Evolutionary conservation across 2,797 vertebrate genomes (phyloP).

Genomic region (Labroides dimidiatus): DNA sequence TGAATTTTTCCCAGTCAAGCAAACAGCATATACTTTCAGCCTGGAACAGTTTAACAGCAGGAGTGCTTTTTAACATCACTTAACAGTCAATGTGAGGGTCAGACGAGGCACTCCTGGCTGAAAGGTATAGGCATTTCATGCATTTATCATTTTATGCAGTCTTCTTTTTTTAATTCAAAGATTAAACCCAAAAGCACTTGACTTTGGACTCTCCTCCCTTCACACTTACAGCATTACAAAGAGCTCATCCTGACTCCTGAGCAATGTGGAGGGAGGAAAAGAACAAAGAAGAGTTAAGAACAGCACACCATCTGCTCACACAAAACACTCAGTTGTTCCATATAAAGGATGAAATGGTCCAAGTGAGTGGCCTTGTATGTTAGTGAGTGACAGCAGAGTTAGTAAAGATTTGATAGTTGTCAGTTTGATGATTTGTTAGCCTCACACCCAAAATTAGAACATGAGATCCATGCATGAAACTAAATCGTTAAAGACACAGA

Average conservation of each 20-base stretch:
- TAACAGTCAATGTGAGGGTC: constrained; percentile 5
- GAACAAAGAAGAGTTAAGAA: constrained; percentile 56
- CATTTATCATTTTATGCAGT: constrained; percentile 3
- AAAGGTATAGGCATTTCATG: constrained; percentile 37
- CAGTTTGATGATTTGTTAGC: constrained; percentile 27
- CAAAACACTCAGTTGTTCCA: constrained; percentile 11
- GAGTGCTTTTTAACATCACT: constrained; percentile 36
- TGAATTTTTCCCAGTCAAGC: constrained; percentile 6
- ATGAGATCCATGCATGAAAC: constrained; percentile 51
- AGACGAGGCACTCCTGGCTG: constrained; percentile 21
- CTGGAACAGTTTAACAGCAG: constrained; percentile 31
- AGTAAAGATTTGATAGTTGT: constrained; percentile 10
- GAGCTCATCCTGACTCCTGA: constrained; percentile 79
- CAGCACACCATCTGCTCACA: constrained; percentile 13
- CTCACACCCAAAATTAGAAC: constrained; percentile 33
- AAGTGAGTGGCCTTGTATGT: constrained; percentile 12
- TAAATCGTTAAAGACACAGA: constrained; percentile 5
- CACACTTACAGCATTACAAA: constrained; percentile 82
- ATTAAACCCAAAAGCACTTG: constrained; percentile 27
- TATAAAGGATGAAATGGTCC: constrained; percentile 13
- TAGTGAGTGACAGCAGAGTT: constrained; percentile 43
- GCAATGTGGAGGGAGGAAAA: constrained; percentile 43
- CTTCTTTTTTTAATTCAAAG: not conserved
- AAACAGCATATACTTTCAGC: constrained; percentile 30
- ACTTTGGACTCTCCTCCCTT: constrained; percentile 30